A percentile compares a stretch with the other conserved stretches of the same genome.
These are phyloP conservation scores for Phylloscopus trochiloides DNA, from an alignment of 2,113 vertebrate genomes.

Conservation along the genomic window DNA sequence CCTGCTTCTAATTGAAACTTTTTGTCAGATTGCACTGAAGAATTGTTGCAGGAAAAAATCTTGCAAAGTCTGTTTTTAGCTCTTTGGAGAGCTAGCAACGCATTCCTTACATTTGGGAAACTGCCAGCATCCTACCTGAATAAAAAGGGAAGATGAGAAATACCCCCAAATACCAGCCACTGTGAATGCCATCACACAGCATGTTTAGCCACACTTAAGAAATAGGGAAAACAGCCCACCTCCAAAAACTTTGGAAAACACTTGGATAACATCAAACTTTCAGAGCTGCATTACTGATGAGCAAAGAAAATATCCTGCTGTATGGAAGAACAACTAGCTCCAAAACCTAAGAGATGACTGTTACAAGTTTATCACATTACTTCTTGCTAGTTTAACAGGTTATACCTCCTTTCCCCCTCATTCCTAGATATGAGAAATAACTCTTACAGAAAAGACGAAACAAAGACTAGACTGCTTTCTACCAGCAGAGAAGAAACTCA, in stretches of 20 bases:
- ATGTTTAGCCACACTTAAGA: neutral
- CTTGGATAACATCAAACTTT: neutral
- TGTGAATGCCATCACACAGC: neutral
- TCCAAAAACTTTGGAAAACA: neutral
- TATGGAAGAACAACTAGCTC: neutral
- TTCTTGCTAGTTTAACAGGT: neutral
- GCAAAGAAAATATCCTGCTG: neutral
- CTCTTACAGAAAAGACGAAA: neutral
- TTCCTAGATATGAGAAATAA: neutral
- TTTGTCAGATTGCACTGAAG: neutral
- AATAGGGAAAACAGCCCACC: neutral
- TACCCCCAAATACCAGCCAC: neutral
- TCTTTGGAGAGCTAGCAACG: neutral
- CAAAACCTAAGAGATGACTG: neutral
- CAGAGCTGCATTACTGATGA: neutral
- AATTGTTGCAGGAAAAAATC: neutral
- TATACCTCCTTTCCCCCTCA: neutral
- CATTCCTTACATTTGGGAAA: neutral
- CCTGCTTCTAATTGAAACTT: neutral
- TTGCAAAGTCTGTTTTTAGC: accelerated
- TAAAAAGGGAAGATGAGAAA: neutral
- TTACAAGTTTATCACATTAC: neutral
- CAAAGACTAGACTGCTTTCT: neutral
- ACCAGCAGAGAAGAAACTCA: neutral
- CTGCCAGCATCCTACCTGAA: neutral